These are phyloP conservation scores for Tragelaphus imberbis DNA, from an alignment of 2,113 vertebrate genomes.

Conservation along the genomic window DNA sequence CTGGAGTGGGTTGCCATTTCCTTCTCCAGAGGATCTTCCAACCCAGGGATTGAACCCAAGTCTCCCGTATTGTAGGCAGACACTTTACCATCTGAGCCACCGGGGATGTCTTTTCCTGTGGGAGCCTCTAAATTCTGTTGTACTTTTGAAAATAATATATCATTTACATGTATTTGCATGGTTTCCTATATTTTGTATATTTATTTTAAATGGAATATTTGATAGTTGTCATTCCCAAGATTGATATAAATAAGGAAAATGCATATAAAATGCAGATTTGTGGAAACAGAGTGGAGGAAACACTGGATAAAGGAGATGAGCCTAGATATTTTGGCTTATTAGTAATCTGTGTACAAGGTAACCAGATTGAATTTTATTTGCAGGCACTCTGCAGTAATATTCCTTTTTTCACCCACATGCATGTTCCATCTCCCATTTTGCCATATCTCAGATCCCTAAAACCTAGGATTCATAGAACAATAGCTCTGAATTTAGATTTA, in stretches of 20 bases:
- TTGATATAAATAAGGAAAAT: neutral
- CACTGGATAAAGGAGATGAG: neutral
- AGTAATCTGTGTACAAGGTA: neutral
- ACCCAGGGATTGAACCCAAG: too few species aligned
- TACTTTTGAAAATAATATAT: neutral
- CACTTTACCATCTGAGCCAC: too few species aligned
- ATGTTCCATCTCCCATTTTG: neutral
- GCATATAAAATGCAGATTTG: neutral
- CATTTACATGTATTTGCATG: neutral
- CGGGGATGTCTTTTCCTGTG: neutral
- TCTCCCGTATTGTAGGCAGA: too few species aligned
- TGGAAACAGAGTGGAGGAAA: neutral
- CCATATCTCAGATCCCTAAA: neutral
- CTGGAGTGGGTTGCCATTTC: too few species aligned
- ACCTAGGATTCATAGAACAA: neutral
- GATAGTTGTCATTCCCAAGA: neutral
- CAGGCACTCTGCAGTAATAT: neutral
- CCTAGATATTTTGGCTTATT: neutral
- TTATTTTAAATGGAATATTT: neutral
- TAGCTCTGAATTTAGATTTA: neutral
- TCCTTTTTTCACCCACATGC: neutral
- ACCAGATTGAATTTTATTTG: neutral
- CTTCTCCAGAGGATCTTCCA: too few species aligned
- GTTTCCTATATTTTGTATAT: neutral
- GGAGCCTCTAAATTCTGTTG: neutral